Evolutionary conservation across 2,888 invertebrate species (phyloP).

Genomic region (Phengaris alcon): DNA sequence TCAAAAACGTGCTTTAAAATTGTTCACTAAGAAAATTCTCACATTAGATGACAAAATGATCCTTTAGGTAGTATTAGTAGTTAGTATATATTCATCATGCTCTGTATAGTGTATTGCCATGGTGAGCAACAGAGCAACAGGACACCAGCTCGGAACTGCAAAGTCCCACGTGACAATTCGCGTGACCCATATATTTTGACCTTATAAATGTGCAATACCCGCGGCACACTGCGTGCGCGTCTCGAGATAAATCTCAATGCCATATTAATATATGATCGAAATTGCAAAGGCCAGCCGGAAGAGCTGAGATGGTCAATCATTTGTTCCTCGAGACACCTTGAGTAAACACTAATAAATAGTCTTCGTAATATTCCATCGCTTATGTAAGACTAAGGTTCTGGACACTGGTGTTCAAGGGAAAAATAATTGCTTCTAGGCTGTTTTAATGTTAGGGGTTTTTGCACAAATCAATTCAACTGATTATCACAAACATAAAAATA

Average conservation of each 20-base stretch:
- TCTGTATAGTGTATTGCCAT: not conserved
- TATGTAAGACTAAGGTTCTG: slow-evolving; percentile 5
- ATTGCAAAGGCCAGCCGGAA: slow-evolving; percentile 38
- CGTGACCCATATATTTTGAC: slow-evolving; percentile 43
- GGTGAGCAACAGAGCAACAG: not conserved
- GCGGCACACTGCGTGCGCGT: slow-evolving; percentile 28
- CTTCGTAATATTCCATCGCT: not conserved
- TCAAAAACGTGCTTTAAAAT: too few relatives aligned
- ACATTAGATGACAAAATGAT: too few relatives aligned
- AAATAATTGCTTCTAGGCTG: not conserved
- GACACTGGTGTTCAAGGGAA: not conserved
- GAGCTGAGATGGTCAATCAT: slow-evolving; percentile 30
- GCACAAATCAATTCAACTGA: too few relatives aligned
- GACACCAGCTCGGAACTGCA: slow-evolving; percentile 21
- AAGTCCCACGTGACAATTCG: slow-evolving; percentile 30
- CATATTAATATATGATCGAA: slow-evolving; percentile 39
- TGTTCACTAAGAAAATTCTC: too few relatives aligned
- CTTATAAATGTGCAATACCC: slow-evolving; percentile 37
- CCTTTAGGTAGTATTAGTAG: too few relatives aligned
- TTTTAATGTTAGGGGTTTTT: too few relatives aligned
- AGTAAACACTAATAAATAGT: slow-evolving; percentile 18
- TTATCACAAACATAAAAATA: too few relatives aligned
- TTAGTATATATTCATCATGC: too few relatives aligned
- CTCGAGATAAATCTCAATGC: slow-evolving; percentile 39
- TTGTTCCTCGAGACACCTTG: slow-evolving; percentile 13